Conservation (phyloP, 2,797 vertebrate species). For the Gastrophryne carolinensis region DNA sequence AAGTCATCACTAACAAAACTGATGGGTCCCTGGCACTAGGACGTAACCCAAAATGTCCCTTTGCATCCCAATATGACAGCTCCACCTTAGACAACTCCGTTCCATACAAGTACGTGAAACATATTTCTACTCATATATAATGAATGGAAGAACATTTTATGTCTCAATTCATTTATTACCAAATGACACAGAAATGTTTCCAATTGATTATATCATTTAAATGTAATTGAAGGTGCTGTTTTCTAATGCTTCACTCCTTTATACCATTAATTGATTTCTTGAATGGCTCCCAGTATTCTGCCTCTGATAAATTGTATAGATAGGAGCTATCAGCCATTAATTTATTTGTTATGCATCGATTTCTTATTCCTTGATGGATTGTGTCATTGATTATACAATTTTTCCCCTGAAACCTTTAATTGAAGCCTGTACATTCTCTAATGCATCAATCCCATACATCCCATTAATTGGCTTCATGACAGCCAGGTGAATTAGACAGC, state of each 20-base stretch:
- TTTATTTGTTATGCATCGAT: conserved; percentile 49
- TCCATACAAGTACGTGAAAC: conserved; percentile 28
- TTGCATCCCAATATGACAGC: neutral
- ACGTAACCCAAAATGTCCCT: too few relatives aligned
- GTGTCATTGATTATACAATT: conserved; percentile 46
- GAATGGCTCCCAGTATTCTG: conserved; percentile 29
- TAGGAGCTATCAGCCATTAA: conserved; percentile 36
- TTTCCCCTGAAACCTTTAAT: conserved; percentile 44
- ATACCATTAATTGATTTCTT: conserved; percentile 51
- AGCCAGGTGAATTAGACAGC: neutral
- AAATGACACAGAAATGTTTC: conserved; percentile 49
- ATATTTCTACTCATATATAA: conserved; percentile 45
- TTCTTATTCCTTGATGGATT: conserved; percentile 47
- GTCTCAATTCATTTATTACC: conserved; percentile 36
- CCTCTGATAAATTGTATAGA: conserved; percentile 37
- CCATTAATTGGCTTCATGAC: conserved; percentile 32
- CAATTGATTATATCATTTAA: conserved; percentile 52
- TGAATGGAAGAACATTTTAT: conserved; percentile 50
- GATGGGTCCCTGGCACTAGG: neutral
- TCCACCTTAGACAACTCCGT: neutral
- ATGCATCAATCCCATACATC: conserved; percentile 35
- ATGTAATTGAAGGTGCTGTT: conserved; percentile 46
- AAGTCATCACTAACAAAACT: too few relatives aligned
- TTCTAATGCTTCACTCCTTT: conserved; percentile 49
- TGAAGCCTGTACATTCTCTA: conserved; percentile 47